These are phyloP conservation scores for Priapulus caudatus DNA, from an alignment of 2,888 invertebrate genomes.

Conservation along the genomic window DNA sequence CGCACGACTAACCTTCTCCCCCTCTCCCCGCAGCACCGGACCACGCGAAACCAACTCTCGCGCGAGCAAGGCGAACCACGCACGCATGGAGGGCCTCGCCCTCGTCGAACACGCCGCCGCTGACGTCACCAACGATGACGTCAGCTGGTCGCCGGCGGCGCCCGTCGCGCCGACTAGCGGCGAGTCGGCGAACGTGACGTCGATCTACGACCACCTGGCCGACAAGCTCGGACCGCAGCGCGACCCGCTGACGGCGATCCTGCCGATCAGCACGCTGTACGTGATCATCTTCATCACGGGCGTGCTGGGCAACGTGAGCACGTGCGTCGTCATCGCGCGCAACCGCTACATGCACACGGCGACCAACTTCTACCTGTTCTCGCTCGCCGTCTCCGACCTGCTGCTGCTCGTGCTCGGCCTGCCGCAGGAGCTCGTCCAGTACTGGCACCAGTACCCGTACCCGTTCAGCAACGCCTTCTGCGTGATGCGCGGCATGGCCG, in stretches of 20 bases:
- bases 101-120: too few species aligned
- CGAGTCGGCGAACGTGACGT: too few species aligned
- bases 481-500: slow-evolving; percentile 59
- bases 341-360: slow-evolving; percentile 74
- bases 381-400: slow-evolving; percentile 70
- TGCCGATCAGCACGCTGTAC: slow-evolving; percentile 57
- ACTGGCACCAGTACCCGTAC: slow-evolving; percentile 60
- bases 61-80: too few species aligned
- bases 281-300: slow-evolving; percentile 61
- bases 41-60: too few species aligned
- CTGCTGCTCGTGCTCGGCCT: slow-evolving; percentile 62
- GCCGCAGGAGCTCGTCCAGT: slow-evolving; percentile 67
- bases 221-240: too few species aligned
- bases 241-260: slow-evolving; percentile 26
- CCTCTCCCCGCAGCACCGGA: too few species aligned
- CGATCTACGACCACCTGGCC: too few species aligned
- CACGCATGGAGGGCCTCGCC: too few species aligned
- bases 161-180: too few species aligned
- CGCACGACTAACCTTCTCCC: too few species aligned
- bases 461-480: slow-evolving; percentile 47
- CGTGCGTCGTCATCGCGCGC: slow-evolving; percentile 68
- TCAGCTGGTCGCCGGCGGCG: too few species aligned
- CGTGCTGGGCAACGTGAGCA: slow-evolving; percentile 65
- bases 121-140: too few species aligned
- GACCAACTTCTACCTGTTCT: slow-evolving; percentile 82